Conservation (phyloP, 2,797 vertebrate genomes). For the Anguilla marmorata region DNA sequence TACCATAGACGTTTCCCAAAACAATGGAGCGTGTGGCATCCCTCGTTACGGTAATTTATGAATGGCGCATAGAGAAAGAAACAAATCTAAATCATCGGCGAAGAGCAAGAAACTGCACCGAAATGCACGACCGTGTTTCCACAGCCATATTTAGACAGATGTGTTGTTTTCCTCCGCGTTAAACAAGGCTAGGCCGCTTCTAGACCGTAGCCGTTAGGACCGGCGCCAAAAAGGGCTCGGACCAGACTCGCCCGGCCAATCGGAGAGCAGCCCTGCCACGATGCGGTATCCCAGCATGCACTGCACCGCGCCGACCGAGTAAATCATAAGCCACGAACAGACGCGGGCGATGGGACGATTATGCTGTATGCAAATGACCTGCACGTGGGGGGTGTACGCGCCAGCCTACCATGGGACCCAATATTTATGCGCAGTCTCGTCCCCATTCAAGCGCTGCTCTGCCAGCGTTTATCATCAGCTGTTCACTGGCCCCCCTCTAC, state of each 20-base stretch:
- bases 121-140: not conserved
- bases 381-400: not conserved
- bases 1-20: constrained; percentile 24
- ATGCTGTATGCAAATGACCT: constrained; percentile 12
- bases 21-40: constrained; percentile 25
- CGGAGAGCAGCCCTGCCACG: not conserved
- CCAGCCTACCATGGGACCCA: not conserved
- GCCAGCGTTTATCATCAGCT: not conserved
- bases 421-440: not conserved
- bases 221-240: not conserved
- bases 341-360: not conserved
- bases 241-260: not conserved
- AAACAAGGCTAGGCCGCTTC: constrained; percentile 27
- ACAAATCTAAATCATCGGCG: constrained; percentile 26
- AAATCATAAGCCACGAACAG: not conserved
- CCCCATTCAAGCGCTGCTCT: not conserved
- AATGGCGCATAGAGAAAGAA: constrained; percentile 29
- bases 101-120: constrained; percentile 18
- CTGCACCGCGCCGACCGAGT: not conserved
- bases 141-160: not conserved
- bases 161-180: constrained; percentile 18
- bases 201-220: not conserved
- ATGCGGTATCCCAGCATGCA: not conserved
- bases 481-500: not conserved
- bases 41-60: constrained; percentile 42